phyloP scores from a whole-genome alignment of 2,113 vertebrate genomes.

The Salminus brasiliensis region DNA sequence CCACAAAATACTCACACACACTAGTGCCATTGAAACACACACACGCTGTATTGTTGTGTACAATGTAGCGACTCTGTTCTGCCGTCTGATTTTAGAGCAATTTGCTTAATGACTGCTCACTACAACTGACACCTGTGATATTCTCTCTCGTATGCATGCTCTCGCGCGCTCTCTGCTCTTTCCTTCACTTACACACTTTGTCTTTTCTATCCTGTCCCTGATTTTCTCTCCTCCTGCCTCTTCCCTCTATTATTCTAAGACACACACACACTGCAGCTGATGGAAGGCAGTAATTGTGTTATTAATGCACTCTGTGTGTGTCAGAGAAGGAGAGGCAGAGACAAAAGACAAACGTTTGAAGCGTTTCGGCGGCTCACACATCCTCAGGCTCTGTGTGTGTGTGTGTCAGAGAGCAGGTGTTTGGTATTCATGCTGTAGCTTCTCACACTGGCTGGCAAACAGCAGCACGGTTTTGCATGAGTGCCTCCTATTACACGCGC shows the following conservation, averaged over 20 bases:
- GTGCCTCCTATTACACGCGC: conserved; percentile 1
- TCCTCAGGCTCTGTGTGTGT: neutral
- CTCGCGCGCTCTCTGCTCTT: neutral
- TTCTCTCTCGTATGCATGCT: neutral
- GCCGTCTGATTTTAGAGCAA: conserved; percentile 18
- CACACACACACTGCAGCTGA: conserved; percentile 6
- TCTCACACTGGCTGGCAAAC: conserved; percentile 8
- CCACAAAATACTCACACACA: conserved; percentile 3
- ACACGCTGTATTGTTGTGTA: neutral
- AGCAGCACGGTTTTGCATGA: conserved; percentile 5
- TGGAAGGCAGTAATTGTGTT: conserved; percentile 20
- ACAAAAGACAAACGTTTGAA: too few relatives aligned
- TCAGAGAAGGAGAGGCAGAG: too few relatives aligned
- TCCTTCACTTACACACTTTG: neutral
- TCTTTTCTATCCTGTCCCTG: too few relatives aligned
- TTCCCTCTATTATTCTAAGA: neutral
- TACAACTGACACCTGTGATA: conserved; percentile 20
- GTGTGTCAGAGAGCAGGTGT: conserved; percentile 52
- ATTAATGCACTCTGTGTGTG: neutral
- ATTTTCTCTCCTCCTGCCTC: too few relatives aligned
- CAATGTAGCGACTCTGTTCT: conserved; percentile 8
- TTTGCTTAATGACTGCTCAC: conserved; percentile 28
- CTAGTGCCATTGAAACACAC: neutral
- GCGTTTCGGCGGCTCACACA: neutral
- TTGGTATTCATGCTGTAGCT: conserved; percentile 66